Evolutionary conservation across 2,113 vertebrate genomes (phyloP), one percentile per base, ranked within the genome.

Genomic region (Scatophagus argus): DNA sequence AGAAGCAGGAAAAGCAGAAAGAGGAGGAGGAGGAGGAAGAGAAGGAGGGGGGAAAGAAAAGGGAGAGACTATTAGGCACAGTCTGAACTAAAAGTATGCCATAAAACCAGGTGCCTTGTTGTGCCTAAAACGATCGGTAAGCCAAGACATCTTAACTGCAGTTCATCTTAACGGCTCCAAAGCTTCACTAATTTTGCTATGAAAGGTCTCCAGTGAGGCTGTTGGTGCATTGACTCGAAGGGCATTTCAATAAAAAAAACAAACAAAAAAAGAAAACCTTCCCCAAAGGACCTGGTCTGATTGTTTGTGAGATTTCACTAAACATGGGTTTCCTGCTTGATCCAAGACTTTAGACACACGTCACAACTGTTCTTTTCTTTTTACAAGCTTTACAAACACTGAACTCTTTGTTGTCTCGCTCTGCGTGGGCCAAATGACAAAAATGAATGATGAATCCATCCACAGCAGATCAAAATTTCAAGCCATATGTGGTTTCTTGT

Each of bases 81-180:
- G 72, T 23, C 73, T 79, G 63, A 79, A 5, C 81, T 74, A 56
- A 79, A 87, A 67, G 68, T 58, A 38, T 41, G 47, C 46, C 27
- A 51, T 83, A 79, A 88, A 82, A 90, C 61, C 79, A 90, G 85
- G 82, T 83, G 74, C 65, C 77, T 74, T 60, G 27, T 80, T 64
- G 67, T 61, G 74, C 77, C 82, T 44, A 60, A 84, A 86, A 72
- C 59, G 10, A 77, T 81, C 65, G 73, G 76, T 75, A 68, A 68
- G 27, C 60, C 62, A 52, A 76, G 70, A 82, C 81, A 86, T 82
- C 79, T 85, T 77, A 85, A 93, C 52, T 41, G 47, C 51, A 62
- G 71, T 88, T 85, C 58, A 86, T 72, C 80, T 52, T 47, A 85
- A 83, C 75, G 64, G 38, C 74, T 60, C 56, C 43, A 51, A 79